phyloP scores from a whole-genome alignment of 2,797 vertebrate species.

The Falco cherrug region DNA sequence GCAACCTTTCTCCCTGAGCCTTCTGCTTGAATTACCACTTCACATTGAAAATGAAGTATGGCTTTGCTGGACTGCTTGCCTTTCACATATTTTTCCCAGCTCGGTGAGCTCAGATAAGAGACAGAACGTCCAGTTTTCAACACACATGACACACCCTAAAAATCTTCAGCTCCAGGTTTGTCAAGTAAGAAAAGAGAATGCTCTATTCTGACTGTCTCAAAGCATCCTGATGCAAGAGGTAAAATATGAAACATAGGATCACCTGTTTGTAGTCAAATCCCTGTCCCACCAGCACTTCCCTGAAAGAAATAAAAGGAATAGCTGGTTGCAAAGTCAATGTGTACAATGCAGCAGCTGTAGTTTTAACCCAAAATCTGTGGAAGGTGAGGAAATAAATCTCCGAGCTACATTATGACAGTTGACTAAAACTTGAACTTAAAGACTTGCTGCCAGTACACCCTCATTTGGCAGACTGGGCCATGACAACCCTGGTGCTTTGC shows the following conservation, averaged over 20 bases:
- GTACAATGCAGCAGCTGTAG: background rate
- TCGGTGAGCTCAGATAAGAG: background rate
- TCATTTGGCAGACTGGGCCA: background rate
- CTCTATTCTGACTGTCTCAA: background rate
- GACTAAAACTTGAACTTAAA: background rate
- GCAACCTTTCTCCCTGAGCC: background rate
- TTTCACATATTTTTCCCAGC: background rate
- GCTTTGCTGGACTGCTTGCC: background rate
- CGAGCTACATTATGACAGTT: background rate
- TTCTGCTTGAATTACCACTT: background rate
- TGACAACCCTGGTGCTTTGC: background rate
- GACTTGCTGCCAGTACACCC: background rate
- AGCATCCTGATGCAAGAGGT: background rate
- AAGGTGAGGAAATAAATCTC: background rate
- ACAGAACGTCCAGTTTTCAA: background rate
- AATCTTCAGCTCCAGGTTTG: background rate
- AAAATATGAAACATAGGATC: background rate
- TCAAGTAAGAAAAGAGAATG: background rate
- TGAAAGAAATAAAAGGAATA: background rate
- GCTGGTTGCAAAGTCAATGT: background rate
- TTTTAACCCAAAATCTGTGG: background rate
- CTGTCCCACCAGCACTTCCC: background rate
- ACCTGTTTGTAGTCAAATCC: background rate
- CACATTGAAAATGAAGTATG: background rate
- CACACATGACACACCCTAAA: background rate